Evolutionary conservation across 2,113 vertebrate genomes (phyloP).

Genomic region (Antennarius striatus): DNA sequence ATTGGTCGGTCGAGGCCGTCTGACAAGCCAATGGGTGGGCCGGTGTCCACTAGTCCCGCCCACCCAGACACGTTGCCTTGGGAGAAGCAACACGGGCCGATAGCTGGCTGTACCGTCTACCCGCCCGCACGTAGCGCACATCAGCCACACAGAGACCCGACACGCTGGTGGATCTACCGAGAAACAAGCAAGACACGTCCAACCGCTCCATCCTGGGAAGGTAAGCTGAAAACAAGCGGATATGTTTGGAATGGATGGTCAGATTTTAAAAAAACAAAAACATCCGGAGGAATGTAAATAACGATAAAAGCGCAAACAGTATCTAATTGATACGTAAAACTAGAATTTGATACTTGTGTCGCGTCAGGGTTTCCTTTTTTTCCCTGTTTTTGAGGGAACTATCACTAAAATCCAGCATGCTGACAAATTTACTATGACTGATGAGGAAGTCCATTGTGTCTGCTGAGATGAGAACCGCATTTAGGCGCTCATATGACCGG

Average conservation of each 20-base stretch:
- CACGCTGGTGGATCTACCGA: conserved; percentile 67
- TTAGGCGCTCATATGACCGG: conserved; percentile 11
- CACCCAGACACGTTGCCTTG: conserved; percentile 82
- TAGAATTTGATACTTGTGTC: neutral
- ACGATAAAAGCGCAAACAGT: neutral
- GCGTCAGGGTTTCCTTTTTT: no score
- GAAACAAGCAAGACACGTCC: conserved; percentile 71
- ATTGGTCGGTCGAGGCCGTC: conserved; percentile 60
- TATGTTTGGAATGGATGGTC: no score
- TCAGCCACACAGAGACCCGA: conserved; percentile 28
- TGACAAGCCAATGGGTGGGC: conserved; percentile 57
- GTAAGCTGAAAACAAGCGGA: conserved; percentile 40
- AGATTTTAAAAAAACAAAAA: no score
- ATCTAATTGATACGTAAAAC: no score
- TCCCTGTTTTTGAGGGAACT: conserved; percentile 5
- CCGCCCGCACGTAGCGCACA: conserved; percentile 43
- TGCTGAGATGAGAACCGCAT: conserved; percentile 38
- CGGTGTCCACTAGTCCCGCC: conserved; percentile 62
- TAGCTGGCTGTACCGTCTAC: conserved; percentile 53
- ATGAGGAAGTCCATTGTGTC: conserved; percentile 72
- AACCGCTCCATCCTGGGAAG: conserved; percentile 69
- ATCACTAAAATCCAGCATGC: conserved; percentile 8
- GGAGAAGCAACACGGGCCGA: conserved; percentile 82
- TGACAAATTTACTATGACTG: conserved; percentile 45
- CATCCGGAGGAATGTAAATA: conserved; percentile 43